Evolutionary conservation across 2,113 vertebrate genomes (phyloP).

Genomic region (Cephalopterus ornatus): DNA sequence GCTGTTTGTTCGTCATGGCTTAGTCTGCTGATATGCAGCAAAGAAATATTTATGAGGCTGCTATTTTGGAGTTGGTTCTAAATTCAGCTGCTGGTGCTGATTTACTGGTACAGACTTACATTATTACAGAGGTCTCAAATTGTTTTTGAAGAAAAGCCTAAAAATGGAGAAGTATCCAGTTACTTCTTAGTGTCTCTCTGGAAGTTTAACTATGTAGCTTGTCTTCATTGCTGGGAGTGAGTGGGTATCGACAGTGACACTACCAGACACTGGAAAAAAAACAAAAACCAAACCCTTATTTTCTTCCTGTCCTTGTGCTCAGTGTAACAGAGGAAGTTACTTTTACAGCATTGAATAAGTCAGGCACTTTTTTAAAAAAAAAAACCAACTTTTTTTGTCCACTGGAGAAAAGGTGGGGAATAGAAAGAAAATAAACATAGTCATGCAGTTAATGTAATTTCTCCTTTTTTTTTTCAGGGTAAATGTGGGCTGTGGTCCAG

Average conservation of each 20-base stretch:
- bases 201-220: background rate
- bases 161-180: background rate
- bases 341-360: background rate
- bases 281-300: background rate
- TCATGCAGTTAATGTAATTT: background rate
- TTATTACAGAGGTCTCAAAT: background rate
- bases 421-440: background rate
- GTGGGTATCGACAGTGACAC: background rate
- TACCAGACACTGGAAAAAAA: background rate
- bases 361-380: background rate
- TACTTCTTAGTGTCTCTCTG: background rate
- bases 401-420: background rate
- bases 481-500: constrained; percentile 97
- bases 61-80: constrained; percentile 23
- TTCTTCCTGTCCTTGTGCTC: background rate
- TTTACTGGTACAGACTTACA: background rate
- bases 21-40: constrained; percentile 1
- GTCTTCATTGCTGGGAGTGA: background rate
- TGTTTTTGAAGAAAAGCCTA: background rate
- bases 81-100: background rate
- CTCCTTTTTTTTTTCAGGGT: constrained; percentile 75
- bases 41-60: constrained; percentile 18
- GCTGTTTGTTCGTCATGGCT: background rate
- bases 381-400: background rate
- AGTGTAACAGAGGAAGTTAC: background rate